Conservation (phyloP, 2,113 vertebrate genomes). For the Circaetus cinerascens region DNA sequence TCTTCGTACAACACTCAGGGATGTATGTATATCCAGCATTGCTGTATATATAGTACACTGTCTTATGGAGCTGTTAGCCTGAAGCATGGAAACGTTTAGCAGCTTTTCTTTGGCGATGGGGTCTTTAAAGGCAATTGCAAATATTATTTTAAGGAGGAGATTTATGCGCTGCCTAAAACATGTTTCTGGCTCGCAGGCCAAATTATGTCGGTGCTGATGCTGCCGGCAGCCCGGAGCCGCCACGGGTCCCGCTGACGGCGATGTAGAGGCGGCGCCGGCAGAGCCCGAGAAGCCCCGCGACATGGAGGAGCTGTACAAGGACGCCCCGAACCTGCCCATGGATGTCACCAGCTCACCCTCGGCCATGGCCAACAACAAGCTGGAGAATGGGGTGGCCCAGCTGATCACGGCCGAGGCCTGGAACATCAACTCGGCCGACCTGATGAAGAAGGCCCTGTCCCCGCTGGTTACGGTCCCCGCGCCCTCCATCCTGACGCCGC, state of each 20-base stretch:
- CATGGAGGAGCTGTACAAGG: slow-evolving; percentile 85
- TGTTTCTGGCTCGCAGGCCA: slow-evolving; percentile 70
- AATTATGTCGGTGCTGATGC: slow-evolving; percentile 44
- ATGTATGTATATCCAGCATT: slow-evolving; percentile 1
- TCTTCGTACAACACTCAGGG: slow-evolving; percentile 6
- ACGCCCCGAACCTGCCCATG: slow-evolving; percentile 76
- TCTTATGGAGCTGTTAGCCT: not conserved
- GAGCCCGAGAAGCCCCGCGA: not conserved
- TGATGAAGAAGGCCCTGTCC: slow-evolving; percentile 85
- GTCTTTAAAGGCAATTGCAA: slow-evolving; percentile 1
- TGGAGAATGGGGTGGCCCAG: slow-evolving; percentile 81
- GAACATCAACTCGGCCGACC: slow-evolving; percentile 78
- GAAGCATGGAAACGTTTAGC: slow-evolving; percentile 12
- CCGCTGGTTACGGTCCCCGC: slow-evolving; percentile 77
- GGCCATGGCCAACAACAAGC: slow-evolving; percentile 77
- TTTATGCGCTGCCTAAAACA: slow-evolving; percentile 56
- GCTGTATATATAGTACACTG: not conserved
- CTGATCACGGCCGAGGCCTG: slow-evolving; percentile 82
- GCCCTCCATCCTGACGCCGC: slow-evolving; percentile 79
- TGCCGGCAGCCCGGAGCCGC: slow-evolving; percentile 23
- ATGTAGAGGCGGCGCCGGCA: slow-evolving; percentile 53
- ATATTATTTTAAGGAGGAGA: slow-evolving; percentile 47
- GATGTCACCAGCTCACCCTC: slow-evolving; percentile 78
- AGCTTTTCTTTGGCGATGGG: not conserved
- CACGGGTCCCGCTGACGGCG: slow-evolving; percentile 19